A percentile compares a stretch with the other conserved stretches of the same genome.
phyloP scores from a whole-genome alignment of 23 tunicate species.

The Ciona savignyi region DNA sequence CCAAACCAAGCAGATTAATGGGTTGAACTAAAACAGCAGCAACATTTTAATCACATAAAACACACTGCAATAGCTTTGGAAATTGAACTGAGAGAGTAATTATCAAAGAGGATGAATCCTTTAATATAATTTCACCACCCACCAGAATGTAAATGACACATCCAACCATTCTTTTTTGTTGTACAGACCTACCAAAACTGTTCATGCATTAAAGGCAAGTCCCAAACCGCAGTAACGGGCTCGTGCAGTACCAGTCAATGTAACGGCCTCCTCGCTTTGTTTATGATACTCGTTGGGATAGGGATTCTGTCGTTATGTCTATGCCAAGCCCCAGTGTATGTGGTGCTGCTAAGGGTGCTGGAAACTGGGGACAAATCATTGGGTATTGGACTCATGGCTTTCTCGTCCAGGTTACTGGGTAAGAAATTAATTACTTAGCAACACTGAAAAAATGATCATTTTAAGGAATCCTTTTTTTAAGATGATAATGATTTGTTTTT shows the following conservation, averaged over 20 bases:
- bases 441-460: too few relatives aligned
- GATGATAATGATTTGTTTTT: too few relatives aligned
- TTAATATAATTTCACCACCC: too few relatives aligned
- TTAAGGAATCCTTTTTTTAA: too few relatives aligned
- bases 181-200: slow-evolving; percentile 47
- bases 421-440: neutral
- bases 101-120: too few relatives aligned
- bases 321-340: slow-evolving; percentile 85
- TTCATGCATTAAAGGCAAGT: slow-evolving; percentile 47
- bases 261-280: slow-evolving; percentile 45
- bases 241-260: slow-evolving; percentile 52
- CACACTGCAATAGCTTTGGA: too few relatives aligned
- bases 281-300: slow-evolving; percentile 31
- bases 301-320: slow-evolving; percentile 32
- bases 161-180: too few relatives aligned
- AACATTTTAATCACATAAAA: too few relatives aligned
- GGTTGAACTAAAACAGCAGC: too few relatives aligned
- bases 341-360: slow-evolving; percentile 48
- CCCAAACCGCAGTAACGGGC: slow-evolving; percentile 22
- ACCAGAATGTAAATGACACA: too few relatives aligned
- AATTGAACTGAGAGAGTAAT: too few relatives aligned
- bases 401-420: slow-evolving; percentile 69
- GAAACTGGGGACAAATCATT: slow-evolving; percentile 50
- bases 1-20: too few relatives aligned
- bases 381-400: slow-evolving; percentile 78